phyloP scores from a whole-genome alignment of 2,113 vertebrate species.

The Rhabdornis inornatus region DNA sequence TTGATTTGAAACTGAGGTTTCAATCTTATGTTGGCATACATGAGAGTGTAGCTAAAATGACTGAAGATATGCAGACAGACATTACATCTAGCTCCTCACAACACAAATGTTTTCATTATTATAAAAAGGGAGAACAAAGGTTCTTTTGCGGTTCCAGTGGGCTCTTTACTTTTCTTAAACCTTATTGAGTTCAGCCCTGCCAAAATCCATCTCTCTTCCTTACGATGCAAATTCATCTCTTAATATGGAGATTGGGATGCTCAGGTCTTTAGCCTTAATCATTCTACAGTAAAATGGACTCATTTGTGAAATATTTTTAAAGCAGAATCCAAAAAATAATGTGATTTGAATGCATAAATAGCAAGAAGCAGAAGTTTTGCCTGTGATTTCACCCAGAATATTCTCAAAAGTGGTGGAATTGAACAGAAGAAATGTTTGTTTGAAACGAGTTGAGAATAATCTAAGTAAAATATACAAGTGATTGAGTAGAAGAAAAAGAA shows the following conservation, averaged over 20 bases:
- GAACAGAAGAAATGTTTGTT: neutral
- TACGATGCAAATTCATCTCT: neutral
- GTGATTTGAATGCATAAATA: neutral
- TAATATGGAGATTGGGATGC: neutral
- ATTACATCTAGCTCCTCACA: neutral
- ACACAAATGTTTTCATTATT: neutral
- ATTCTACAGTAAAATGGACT: neutral
- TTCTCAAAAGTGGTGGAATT: neutral
- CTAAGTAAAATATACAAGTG: neutral
- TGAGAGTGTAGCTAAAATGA: neutral
- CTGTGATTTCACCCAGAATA: rapidly evolving
- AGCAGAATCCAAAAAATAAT: neutral
- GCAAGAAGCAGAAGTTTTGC: neutral
- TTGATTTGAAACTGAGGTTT: neutral
- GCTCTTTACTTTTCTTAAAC: neutral
- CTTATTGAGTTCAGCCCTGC: neutral
- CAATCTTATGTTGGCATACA: neutral
- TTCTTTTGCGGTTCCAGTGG: neutral
- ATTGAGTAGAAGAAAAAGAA: neutral
- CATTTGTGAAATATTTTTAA: neutral
- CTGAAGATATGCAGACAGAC: neutral
- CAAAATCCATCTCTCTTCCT: neutral
- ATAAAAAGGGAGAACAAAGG: neutral
- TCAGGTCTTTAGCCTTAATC: neutral
- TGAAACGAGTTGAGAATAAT: neutral